Percentiles rank a stretch among this genome's conserved stretches.
Evolutionary conservation across 2,113 vertebrate genomes (phyloP).

Genomic region (Ursus arctos): DNA sequence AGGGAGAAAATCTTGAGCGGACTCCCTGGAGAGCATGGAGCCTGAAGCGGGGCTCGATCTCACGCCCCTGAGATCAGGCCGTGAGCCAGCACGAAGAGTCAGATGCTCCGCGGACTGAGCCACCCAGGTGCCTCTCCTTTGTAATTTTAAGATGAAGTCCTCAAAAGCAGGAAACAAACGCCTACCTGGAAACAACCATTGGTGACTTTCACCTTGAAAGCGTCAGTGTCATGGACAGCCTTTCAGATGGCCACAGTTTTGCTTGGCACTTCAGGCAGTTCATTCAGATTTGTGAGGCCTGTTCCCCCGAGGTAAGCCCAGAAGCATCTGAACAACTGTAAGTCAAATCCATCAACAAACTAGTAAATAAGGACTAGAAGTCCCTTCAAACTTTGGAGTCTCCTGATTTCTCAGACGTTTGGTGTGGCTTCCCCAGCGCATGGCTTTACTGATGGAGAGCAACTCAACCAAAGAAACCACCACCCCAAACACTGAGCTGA

Average conservation of each 20-base stretch:
- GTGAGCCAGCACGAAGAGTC: background rate
- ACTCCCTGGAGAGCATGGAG: background rate
- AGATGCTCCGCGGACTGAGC: background rate
- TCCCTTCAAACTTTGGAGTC: background rate
- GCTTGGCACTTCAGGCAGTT: background rate
- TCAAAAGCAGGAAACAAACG: background rate
- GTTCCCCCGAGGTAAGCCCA: background rate
- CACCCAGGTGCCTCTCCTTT: background rate
- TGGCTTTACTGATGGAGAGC: background rate
- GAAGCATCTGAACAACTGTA: background rate
- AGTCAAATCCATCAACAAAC: background rate
- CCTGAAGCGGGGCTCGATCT: background rate
- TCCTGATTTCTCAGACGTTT: background rate
- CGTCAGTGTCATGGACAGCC: background rate
- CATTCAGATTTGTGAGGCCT: background rate
- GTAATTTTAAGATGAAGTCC: slow-evolving; percentile 6
- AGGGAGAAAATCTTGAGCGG: background rate
- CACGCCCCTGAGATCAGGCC: background rate
- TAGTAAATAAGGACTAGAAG: background rate
- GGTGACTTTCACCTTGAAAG: slow-evolving; percentile 20
- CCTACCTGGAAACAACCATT: background rate
- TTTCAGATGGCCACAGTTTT: background rate
- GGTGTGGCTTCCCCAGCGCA: background rate
- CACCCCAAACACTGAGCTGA: background rate
- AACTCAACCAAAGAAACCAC: background rate